Percentiles rank a stretch among this genome's conserved stretches.
Conservation (phyloP, 2,113 vertebrate species). For the Dascyllus trimaculatus region DNA sequence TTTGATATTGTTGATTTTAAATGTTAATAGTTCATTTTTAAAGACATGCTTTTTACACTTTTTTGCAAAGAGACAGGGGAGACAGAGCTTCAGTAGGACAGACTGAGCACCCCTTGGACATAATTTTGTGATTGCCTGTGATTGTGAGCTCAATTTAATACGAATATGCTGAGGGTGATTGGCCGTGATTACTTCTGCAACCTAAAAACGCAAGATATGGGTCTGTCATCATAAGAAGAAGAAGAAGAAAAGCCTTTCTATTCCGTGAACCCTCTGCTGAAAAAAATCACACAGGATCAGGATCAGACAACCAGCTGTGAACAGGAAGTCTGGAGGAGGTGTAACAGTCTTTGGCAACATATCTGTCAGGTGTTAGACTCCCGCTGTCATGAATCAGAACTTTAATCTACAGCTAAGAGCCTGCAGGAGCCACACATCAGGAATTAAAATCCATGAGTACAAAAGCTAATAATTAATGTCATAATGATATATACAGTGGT, state of each 20-base stretch:
- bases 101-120: background rate
- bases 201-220: constrained; percentile 28
- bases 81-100: background rate
- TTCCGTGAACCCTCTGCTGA: background rate
- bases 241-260: background rate
- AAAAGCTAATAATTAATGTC: background rate
- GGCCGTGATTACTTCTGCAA: constrained; percentile 51
- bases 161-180: constrained; percentile 41
- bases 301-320: constrained; percentile 10
- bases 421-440: background rate
- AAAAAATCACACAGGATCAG: constrained; percentile 8
- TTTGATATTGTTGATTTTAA: constrained; percentile 1
- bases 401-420: too few relatives aligned
- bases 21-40: constrained; percentile 2
- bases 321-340: constrained; percentile 2
- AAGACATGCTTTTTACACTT: background rate
- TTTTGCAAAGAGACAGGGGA: constrained; percentile 1
- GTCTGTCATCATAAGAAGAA: constrained; percentile 22
- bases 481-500: background rate
- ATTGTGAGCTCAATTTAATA: constrained; percentile 47
- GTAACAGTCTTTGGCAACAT: background rate
- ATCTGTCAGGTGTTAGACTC: background rate
- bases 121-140: constrained; percentile 46
- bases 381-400: background rate
- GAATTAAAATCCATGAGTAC: background rate